These are phyloP conservation scores for Nowickia ferox DNA, from an alignment of 2,888 invertebrate species.

Conservation along the genomic window DNA sequence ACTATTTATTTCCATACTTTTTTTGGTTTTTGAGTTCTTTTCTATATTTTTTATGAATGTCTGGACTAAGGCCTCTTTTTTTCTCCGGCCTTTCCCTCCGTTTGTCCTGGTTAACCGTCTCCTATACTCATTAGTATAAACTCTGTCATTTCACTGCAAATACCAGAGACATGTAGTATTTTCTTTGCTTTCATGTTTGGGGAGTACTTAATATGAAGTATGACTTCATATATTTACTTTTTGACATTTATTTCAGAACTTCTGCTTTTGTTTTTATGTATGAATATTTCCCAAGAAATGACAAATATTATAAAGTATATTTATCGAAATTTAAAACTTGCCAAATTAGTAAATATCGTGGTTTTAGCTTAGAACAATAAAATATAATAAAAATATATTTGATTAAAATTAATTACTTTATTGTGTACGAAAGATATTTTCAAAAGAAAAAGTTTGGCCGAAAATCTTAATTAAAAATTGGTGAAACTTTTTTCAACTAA, in stretches of 20 bases:
- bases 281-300: constrained; percentile 16
- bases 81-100: background rate
- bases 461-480: constrained; percentile 43
- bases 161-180: background rate
- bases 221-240: constrained; percentile 61
- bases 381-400: constrained; percentile 35
- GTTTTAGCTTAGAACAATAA: constrained; percentile 37
- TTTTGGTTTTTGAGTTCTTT: too few relatives aligned
- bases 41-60: background rate
- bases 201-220: constrained; percentile 70
- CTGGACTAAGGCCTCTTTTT: background rate
- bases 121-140: constrained; percentile 43
- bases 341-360: constrained; percentile 56
- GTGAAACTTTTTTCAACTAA: background rate
- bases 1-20: too few relatives aligned
- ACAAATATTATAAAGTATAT: constrained; percentile 27
- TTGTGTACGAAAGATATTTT: constrained; percentile 31
- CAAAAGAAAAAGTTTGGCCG: constrained; percentile 39
- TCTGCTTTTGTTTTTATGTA: constrained; percentile 42
- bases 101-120: background rate
- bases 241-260: constrained; percentile 68
- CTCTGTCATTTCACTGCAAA: constrained; percentile 61
- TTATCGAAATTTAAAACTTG: constrained; percentile 51
- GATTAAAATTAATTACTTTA: constrained; percentile 65
- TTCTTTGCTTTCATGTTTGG: constrained; percentile 33